Base-by-base conservation (phyloP, 1,140 invertebrate genomes). In the Acromyrmex heyeri region DNA sequence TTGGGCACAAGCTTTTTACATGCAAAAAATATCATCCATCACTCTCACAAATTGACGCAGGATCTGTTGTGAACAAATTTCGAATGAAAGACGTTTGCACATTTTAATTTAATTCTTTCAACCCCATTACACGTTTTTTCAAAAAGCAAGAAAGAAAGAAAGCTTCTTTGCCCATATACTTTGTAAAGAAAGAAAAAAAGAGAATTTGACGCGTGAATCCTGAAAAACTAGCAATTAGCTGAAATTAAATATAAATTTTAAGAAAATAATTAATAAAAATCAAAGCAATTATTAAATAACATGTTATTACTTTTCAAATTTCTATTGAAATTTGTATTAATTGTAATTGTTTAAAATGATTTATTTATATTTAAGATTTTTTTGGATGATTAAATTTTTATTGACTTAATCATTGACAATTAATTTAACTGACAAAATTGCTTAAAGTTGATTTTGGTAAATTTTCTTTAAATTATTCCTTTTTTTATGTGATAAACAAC, bases 11-110 rank as follows among this genome's bases (percentile, higher is more conserved):
- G 30, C 24, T 75, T 83, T 38, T 83, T 75, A 62, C 57, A 83
- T 61, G 69, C 55, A 83, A 75, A 75, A 83, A 75, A 75, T 83
- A 50, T 55, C 69, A 75, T 83, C 79, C 79, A 83, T 83, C 69
- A 83, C 16, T 70, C 30, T 57, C 55, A 34, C 7, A 18, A 61
- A 55, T 8, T 62, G 14, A 24, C 14, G n/a, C 44, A 21, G 59
- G 24, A 70, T 73, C 3, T 44, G 34, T 48, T 73, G 79, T 73
- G 67, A 59, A 61, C 79, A 83, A 83, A 83, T 83, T 83, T 82
- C 8, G n/a, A 44, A 61, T 61, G 30, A 27, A 73, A 73, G 12
- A 34, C 44, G 38, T 81, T 27, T 61, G 24, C 24, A 73, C 7
- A 61, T 73, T 82, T 12, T 50, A n/a, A 12, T 30, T 73, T 73